Conservation (phyloP, 2,797 vertebrate species). For the Lindbergichthys nudifrons region DNA sequence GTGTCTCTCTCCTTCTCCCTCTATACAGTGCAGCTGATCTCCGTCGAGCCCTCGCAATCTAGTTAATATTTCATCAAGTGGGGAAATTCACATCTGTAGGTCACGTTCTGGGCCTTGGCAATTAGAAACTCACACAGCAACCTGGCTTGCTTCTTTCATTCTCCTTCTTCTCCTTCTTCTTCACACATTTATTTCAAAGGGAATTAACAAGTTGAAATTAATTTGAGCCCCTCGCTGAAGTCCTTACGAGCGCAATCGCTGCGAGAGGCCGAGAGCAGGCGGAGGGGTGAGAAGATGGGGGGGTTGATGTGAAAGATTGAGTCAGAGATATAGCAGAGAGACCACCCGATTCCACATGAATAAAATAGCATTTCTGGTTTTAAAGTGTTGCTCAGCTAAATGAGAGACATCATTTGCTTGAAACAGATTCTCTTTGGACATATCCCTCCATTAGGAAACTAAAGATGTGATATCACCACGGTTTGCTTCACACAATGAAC, state of each 20-base stretch:
- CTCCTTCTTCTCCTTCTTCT: slow-evolving; percentile 51
- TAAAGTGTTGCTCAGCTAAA: slow-evolving; percentile 50
- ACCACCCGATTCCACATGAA: slow-evolving; percentile 61
- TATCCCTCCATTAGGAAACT: slow-evolving; percentile 43
- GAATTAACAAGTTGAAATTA: slow-evolving; percentile 82
- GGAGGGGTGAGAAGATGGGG: background rate
- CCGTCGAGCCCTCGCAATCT: slow-evolving; percentile 44
- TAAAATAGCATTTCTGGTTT: slow-evolving; percentile 55
- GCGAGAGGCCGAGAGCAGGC: slow-evolving; percentile 24
- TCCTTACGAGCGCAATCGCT: slow-evolving; percentile 44
- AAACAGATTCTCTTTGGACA: slow-evolving; percentile 60
- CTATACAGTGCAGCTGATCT: slow-evolving; percentile 47
- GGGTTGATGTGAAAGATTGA: slow-evolving; percentile 29
- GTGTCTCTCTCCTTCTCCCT: slow-evolving; percentile 3
- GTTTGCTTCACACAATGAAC: slow-evolving; percentile 31
- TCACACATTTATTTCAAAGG: slow-evolving; percentile 69
- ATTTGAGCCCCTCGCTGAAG: slow-evolving; percentile 69
- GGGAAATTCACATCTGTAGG: slow-evolving; percentile 78
- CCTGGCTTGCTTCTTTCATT: slow-evolving; percentile 66
- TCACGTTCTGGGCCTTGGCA: slow-evolving; percentile 72
- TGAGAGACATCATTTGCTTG: slow-evolving; percentile 48
- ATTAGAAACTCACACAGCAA: slow-evolving; percentile 80
- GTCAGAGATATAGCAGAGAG: slow-evolving; percentile 11
- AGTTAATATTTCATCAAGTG: slow-evolving; percentile 81
- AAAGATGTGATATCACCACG: slow-evolving; percentile 22